Evolutionary conservation across 2,797 vertebrate species (phyloP), one percentile per base, ranked within the genome.

Genomic region (Buphagus erythrorhynchus): DNA sequence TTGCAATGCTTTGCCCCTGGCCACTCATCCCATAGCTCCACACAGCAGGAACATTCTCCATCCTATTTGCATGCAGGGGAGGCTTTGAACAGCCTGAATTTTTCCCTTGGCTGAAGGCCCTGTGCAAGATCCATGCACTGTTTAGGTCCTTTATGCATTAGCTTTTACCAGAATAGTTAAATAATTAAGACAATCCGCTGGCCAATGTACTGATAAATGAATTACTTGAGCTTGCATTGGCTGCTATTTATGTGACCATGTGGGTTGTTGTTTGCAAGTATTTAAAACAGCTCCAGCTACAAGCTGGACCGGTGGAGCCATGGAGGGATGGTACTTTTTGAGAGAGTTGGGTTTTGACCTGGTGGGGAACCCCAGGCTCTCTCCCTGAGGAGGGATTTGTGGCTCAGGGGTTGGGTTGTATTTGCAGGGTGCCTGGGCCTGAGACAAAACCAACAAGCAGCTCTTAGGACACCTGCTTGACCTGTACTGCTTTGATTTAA

Each of bases 111-210:
- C 89, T 86, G 76, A 86, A 72, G 48, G 87, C 85, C 89, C 76
- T 84, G 43, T 51, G 36, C 73, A 49, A 80, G 43, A 69, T 86
- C 79, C 79, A 19, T 7, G 8, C 63, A 49, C 73, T 78, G 49
- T 73, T 94, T 59, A 55, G 40, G 80, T 86, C 79, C 62, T 94
- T 94, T 81, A 86, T 95, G 79, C 85, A 91, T 95, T 86, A 91
- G 79, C 85, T 95, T 96, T 95, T 95, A 95, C 82, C 86, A 93
- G 87, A 94, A 91, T 84, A 86, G 91, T 95, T 95, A 91, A 95
- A 95, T 96, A 95, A 95, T 88, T 67, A 84, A 90, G 91, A 57
- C 62, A 69, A 55, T 29, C 59, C 17, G 2, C 59, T 93, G 82
- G 76, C 92, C 85, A 73, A 29, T 84, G 14, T 59, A 49, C 88